Evolutionary conservation across 2,797 vertebrate genomes (phyloP).

Genomic region (Neostethus bicornis): DNA sequence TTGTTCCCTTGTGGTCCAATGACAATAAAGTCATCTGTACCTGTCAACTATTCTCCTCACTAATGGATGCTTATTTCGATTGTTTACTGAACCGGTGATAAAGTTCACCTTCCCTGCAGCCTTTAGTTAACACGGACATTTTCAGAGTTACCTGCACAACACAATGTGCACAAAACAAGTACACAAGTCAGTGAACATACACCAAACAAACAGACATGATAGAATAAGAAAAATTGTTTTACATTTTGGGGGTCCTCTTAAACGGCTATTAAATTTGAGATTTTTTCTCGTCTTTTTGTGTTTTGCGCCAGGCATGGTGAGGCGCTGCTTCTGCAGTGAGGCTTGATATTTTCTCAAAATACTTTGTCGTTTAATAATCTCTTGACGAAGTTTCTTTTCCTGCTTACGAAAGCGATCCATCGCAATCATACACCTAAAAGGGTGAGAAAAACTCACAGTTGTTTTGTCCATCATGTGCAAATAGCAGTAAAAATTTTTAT

Average conservation of each 20-base stretch:
- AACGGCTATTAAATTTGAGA: constrained; percentile 81
- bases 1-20: no score
- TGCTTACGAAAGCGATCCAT: constrained; percentile 95
- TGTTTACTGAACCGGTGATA: constrained; percentile 69
- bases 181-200: constrained; percentile 1
- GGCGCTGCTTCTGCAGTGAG: constrained; percentile 91
- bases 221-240: constrained; percentile 43
- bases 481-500: no score
- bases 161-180: constrained; percentile 44
- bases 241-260: constrained; percentile 87
- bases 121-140: constrained; percentile 69
- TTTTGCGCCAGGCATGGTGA: constrained; percentile 84
- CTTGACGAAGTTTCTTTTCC: constrained; percentile 92
- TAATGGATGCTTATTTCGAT: constrained; percentile 17
- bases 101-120: constrained; percentile 69
- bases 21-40: no score
- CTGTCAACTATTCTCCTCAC: neutral
- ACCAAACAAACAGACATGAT: constrained; percentile 1
- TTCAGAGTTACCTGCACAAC: constrained; percentile 70
- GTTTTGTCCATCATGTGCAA: no score
- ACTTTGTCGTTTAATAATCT: constrained; percentile 98
- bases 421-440: constrained; percentile 88
- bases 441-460: no score
- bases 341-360: constrained; percentile 91
- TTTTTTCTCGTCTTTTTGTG: constrained; percentile 81